Conservation (phyloP, 2,888 invertebrate species). For the Selenia dentaria region DNA sequence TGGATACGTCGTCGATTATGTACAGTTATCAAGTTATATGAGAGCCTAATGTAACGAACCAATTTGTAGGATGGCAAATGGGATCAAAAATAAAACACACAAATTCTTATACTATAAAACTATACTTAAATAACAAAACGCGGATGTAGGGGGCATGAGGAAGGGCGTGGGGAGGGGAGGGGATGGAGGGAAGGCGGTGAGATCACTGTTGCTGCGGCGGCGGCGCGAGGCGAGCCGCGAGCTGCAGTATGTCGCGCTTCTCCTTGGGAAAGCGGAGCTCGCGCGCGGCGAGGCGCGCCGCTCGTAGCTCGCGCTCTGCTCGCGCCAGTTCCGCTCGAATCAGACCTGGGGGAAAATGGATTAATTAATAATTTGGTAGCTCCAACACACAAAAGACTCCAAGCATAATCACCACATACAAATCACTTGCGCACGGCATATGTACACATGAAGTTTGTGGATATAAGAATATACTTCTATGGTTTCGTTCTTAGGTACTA, state of each 20-base stretch:
- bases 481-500: too few species aligned
- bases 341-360: conserved; percentile 81
- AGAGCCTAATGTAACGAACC: too few species aligned
- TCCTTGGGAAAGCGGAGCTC: conserved; percentile 97
- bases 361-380: too few species aligned
- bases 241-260: conserved; percentile 96
- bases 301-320: conserved; percentile 94
- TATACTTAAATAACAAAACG: conserved; percentile 76
- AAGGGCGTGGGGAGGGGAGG: not conserved
- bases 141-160: conserved; percentile 1
- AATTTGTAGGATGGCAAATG: too few species aligned
- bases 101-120: conserved; percentile 65
- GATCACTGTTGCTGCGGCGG: conserved; percentile 72
- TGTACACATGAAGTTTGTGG: too few species aligned
- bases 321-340: conserved; percentile 92
- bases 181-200: conserved; percentile 49
- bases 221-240: conserved; percentile 93
- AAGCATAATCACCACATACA: too few species aligned
- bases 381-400: too few species aligned
- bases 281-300: conserved; percentile 93
- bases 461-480: too few species aligned
- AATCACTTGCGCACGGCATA: too few species aligned
- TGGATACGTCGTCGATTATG: too few species aligned
- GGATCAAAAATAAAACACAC: conserved; percentile 54
- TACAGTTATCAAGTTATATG: too few species aligned